Base-by-base conservation (phyloP, 1,140 invertebrate genomes). In the Mamestra configurata region DNA sequence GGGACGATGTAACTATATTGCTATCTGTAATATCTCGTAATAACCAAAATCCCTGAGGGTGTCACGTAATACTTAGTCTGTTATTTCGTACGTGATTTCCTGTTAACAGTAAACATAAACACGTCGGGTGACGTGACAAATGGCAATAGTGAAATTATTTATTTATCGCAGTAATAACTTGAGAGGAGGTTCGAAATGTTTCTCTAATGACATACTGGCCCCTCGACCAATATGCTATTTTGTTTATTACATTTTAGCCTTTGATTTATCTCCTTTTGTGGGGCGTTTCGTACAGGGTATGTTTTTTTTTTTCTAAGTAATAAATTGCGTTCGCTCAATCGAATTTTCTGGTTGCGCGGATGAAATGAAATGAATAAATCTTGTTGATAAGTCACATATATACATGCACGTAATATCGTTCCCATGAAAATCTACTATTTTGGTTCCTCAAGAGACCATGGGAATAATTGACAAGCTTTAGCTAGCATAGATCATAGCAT, bases 321-420 rank as follows among this genome's bases (percentile, higher is more conserved):
- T 73, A 81, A 78, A 81, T 78, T 79, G 57, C 70, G 53, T 71
- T 49, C 72, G 20, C 22, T 57, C 24, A 76, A 61, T 76, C 24
- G 55, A 61, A 57, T 71, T 57, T n/a, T 76, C 75, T 35, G 75
- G 61, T 37, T 24, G 46, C 8, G 20, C 22, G 49, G 59, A 75
- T 27, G 64, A 68, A 81, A 81, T 77, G 73, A 81, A 77, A 81
- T 78, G 71, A 61, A 79, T 81, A 73, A 78, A 81, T 81, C 55
- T 51, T 59, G 11, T 51, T 20, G 51, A 15, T 70, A 46, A 49
- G 59, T 37, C 31, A 35, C 43, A 18, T 43, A 11, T 11, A 46
- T 24, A 7, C 46, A 13, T 46, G 20, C 11, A 4, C 0, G 53
- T 6, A 20, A 20, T 10, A 10, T 8, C 7, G 11, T 22, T 20